These are phyloP conservation scores for Cataglyphis cursor DNA, from an alignment of 2,888 invertebrate genomes.

Conservation along the genomic window DNA sequence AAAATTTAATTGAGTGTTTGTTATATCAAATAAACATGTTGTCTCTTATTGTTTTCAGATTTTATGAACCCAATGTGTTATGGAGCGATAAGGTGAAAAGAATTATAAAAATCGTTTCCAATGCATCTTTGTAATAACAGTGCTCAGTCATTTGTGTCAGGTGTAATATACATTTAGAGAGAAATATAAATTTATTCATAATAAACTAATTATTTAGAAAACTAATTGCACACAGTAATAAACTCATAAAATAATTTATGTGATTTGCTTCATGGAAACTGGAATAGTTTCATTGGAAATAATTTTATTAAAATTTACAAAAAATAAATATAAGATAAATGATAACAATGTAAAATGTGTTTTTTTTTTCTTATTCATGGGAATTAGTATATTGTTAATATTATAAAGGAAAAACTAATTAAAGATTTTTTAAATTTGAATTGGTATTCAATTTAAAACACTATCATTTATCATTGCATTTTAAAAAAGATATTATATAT, in stretches of 20 bases:
- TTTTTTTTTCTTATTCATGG: conserved; percentile 24
- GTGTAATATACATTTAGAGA: conserved; percentile 71
- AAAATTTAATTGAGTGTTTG: not conserved
- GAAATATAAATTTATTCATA: conserved; percentile 66
- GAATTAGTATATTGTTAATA: conserved; percentile 36
- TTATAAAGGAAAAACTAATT: not conserved
- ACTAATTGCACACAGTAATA: conserved; percentile 44
- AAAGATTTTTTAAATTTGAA: not conserved
- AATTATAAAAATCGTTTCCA: conserved; percentile 66
- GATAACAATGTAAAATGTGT: conserved; percentile 48
- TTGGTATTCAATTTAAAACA: conserved; percentile 6
- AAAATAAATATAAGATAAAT: conserved; percentile 37
- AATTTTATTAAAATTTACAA: conserved; percentile 7
- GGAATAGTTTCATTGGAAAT: conserved; percentile 23
- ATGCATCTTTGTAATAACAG: conserved; percentile 62
- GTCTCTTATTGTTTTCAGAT: conserved; percentile 58
- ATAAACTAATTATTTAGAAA: conserved; percentile 58
- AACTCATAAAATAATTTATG: conserved; percentile 60
- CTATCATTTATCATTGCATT: conserved; percentile 66
- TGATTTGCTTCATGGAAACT: conserved; percentile 51
- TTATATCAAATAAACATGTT: not conserved
- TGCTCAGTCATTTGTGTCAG: conserved; percentile 59
- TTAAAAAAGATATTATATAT: conserved; percentile 49
- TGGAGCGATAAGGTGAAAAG: conserved; percentile 61
- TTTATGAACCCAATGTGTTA: conserved; percentile 49